Conservation (phyloP, 1,140 invertebrate species). For the Tetramorium alpestre region DNA sequence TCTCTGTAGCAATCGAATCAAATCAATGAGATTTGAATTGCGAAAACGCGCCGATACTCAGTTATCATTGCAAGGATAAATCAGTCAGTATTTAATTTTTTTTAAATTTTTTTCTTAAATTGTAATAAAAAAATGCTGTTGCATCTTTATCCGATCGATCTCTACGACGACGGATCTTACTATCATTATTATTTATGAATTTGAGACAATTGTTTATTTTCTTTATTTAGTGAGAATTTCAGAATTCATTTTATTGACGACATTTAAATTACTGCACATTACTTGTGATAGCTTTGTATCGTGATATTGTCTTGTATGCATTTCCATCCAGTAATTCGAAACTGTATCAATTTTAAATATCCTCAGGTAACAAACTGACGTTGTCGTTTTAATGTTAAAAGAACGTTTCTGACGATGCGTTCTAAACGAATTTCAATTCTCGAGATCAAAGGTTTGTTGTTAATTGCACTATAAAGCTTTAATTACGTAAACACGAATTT, state of each 20-base stretch:
- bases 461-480: background rate
- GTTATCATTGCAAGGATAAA: background rate
- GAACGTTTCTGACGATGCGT: too few species aligned
- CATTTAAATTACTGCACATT: background rate
- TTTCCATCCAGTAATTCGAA: background rate
- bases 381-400: too few species aligned
- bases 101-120: background rate
- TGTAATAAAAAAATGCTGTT: background rate
- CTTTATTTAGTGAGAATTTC: background rate
- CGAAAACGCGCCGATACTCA: constrained; percentile 16
- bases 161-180: background rate
- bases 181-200: background rate
- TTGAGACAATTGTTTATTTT: background rate
- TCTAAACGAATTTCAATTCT: background rate
- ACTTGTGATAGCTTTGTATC: background rate
- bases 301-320: background rate
- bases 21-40: constrained; percentile 40
- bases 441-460: background rate
- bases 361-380: too few species aligned
- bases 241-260: background rate
- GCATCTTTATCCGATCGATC: background rate
- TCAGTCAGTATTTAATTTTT: background rate
- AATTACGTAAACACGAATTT: background rate
- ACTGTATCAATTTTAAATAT: constrained; percentile 2
- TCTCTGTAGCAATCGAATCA: constrained; percentile 59